Base-by-base conservation (phyloP, 2,888 invertebrate species). In the Gymnoscelis rufifasciata region DNA sequence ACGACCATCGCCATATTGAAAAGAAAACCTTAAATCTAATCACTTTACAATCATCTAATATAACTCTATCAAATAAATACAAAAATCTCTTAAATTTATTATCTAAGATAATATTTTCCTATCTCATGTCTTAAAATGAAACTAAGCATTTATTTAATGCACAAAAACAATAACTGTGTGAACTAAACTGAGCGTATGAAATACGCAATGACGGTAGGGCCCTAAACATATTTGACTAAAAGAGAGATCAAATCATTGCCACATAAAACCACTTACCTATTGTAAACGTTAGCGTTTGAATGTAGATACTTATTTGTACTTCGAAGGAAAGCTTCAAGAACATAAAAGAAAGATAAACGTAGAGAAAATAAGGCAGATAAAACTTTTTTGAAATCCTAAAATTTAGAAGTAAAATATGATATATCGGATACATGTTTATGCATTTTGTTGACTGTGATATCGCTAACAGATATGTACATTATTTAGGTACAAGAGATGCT, bases 201-300 rank as follows among this genome's bases (percentile, higher is more conserved):
- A 56, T 55, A 55, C 61, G 64, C 68, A 48, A 61, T 59, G 59
- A 72, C 74, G 77, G 81, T 74, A 74, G 77, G 74, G 69, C 78
- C 83, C 84, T 86, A 77, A 89, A 88, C 84, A 90, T 90, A 90
- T 91, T 90, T 91, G 91, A 91, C 91, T 91, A 91, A 91, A 90
- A 91, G 89, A 91, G 91, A 91, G 91, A 91, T 91, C 91, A 91
- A 91, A 91, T 90, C 90, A 91, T 91, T 91, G 91, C 91, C 90
- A 90, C 90, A 62, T 51, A 56, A 50, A 74, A 74, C 71, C 45
- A 50, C 50, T 50, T 45, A 75, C 73, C 75, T 78, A 74, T 71
- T 72, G 69, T 67, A 69, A 68, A 70, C 35, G 71, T 71, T 68
- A 71, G 73, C 70, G 62, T 57, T 66, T 66, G 65, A 65, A 64